Evolutionary conservation across 2,797 vertebrate species (phyloP), one percentile per base, ranked within the genome.

Genomic region (Silurus lanzhouensis): DNA sequence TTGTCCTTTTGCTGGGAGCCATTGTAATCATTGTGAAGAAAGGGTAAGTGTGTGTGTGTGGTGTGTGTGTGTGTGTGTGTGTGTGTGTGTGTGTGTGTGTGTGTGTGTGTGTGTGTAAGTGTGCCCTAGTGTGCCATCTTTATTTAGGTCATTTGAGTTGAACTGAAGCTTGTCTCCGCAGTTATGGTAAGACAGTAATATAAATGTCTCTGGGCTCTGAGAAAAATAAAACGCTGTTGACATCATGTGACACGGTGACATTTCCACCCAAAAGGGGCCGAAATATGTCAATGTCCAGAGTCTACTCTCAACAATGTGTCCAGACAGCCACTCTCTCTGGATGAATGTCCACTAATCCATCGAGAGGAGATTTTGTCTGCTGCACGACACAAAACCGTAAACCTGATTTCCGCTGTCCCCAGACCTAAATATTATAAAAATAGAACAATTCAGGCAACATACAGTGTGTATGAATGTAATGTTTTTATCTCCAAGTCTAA

Each of bases 1-100:
- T 99, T 81, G 97, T 98, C 27, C 95, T 99, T 81, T 95, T 99
- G 1, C 94, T 99, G 83, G 97, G 97, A 57, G 96, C 96, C 89
- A 95, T 98, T 81, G 96, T 99, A 60, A 22, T 99, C 27, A 92
- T 98, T 83, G 93, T 99, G 80, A 96, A 96, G 84, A 99, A 99
- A 90, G 96, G 97, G 98, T 99, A 92, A 96, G 44, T 83, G 70
- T 74, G 79, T 68, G 70, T 66, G 31, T 58, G 60, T 81, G 57
- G 57, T 85, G 77, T 72, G 70, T n/a, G 20, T 80, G 76, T 76
- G 52, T 76, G 85, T 76, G 72, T n/a, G 2, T 68, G 67, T 57
- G 44, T 83, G 70, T 74, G 79, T 67, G 70, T 66, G 22, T 58
- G 60, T 81, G 57, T 82, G 87, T 83, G 52, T 85, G 77, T 72